Evolutionary conservation across 2,888 invertebrate species (phyloP).

Genomic region (Melanotus villosus): DNA sequence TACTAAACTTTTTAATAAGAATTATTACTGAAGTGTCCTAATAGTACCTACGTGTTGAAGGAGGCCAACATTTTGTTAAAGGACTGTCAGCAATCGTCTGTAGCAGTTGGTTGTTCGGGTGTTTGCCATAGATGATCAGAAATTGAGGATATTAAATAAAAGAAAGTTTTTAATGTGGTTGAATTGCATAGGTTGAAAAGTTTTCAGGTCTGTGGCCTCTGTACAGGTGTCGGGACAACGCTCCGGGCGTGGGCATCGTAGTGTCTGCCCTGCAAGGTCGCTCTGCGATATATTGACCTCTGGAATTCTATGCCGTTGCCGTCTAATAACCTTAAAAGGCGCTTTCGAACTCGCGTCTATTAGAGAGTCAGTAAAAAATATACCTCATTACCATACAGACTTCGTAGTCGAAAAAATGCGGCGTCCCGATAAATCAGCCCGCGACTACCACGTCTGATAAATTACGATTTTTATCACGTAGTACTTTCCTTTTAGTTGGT

Average conservation of each 20-base stretch:
- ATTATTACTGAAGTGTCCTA: too few relatives aligned
- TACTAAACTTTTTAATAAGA: too few relatives aligned
- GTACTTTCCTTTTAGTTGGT: not conserved
- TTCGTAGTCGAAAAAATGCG: not conserved
- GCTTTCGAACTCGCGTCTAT: constrained; percentile 35
- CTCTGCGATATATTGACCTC: constrained; percentile 51
- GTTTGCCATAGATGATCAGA: not conserved
- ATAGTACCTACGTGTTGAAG: too few relatives aligned
- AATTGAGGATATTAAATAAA: not conserved
- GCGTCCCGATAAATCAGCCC: not conserved
- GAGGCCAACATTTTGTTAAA: too few relatives aligned
- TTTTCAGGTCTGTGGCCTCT: constrained; percentile 41
- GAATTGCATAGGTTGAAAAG: constrained; percentile 34
- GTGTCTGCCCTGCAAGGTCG: constrained; percentile 52
- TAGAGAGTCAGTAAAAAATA: constrained; percentile 25
- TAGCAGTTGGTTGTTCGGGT: too few relatives aligned
- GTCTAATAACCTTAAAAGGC: constrained; percentile 46
- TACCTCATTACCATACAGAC: constrained; percentile 26
- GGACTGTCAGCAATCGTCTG: too few relatives aligned
- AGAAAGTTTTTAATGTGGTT: constrained; percentile 28
- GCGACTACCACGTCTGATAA: not conserved
- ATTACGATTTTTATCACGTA: too few relatives aligned
- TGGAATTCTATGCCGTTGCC: constrained; percentile 46
- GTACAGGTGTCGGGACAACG: constrained; percentile 51
- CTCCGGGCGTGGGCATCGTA: constrained; percentile 49